Percentiles rank a stretch among this genome's conserved stretches.
These are phyloP conservation scores for Frankliniella fusca DNA, from an alignment of 2,888 invertebrate species.

Conservation along the genomic window DNA sequence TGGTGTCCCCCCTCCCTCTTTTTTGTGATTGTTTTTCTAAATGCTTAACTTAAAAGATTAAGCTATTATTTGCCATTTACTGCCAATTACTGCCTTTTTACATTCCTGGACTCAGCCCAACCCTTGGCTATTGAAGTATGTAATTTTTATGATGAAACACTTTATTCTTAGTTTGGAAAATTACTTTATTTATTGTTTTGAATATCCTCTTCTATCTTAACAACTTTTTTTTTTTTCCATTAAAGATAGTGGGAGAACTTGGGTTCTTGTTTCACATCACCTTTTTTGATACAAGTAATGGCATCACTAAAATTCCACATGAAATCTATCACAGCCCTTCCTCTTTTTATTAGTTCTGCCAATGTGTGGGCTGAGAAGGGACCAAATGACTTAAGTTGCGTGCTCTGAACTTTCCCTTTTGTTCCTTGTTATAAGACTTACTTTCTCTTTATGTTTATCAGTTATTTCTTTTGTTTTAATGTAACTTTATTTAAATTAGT, in stretches of 20 bases:
- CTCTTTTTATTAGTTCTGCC: not conserved
- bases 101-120: conserved; percentile 17
- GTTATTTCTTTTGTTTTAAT: not conserved
- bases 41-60: not conserved
- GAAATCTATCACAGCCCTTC: not conserved
- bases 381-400: conserved; percentile 12
- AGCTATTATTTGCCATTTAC: not conserved
- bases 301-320: not conserved
- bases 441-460: not conserved
- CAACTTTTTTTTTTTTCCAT: not conserved
- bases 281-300: not conserved
- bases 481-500: conserved; percentile 11
- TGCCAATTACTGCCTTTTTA: conserved; percentile 20
- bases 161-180: not conserved
- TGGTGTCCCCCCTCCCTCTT: not conserved
- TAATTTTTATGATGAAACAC: not conserved
- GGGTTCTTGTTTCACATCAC: not conserved
- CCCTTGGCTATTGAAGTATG: not conserved
- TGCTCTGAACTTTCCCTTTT: not conserved
- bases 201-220: too few relatives aligned
- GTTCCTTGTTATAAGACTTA: not conserved
- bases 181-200: not conserved
- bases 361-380: conserved; percentile 12
- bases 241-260: not conserved
- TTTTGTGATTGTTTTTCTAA: not conserved